Conservation (phyloP, 1,140 invertebrate genomes). For the Drosophila quadrilineata region DNA sequence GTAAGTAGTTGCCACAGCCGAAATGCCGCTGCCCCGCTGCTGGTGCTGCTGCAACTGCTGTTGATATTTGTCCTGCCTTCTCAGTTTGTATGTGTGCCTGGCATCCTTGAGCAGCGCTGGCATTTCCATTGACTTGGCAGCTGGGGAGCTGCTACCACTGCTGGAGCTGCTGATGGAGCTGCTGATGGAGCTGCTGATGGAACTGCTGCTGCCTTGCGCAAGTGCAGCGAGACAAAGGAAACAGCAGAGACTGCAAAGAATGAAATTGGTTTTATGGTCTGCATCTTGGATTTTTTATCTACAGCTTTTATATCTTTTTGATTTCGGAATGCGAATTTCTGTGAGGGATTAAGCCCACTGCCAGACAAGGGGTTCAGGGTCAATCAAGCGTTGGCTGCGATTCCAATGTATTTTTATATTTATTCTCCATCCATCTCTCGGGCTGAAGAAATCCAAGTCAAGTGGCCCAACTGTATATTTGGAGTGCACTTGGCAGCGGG, state of each 20-base stretch:
- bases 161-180: background rate
- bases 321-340: conserved; percentile 66
- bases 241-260: conserved; percentile 55
- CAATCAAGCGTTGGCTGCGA: conserved; percentile 31
- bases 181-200: background rate
- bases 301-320: conserved; percentile 54
- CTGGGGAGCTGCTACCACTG: conserved; percentile 8
- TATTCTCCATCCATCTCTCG: background rate
- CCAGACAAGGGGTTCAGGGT: conserved; percentile 55
- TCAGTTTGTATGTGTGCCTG: conserved; percentile 55
- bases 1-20: conserved; percentile 19
- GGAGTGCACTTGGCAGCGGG: conserved; percentile 1
- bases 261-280: conserved; percentile 51
- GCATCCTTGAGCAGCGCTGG: conserved; percentile 49
- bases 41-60: conserved; percentile 15
- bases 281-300: conserved; percentile 48
- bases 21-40: conserved; percentile 1
- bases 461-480: conserved; percentile 11
- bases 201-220: conserved; percentile 25
- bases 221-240: conserved; percentile 49
- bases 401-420: background rate
- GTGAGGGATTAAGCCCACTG: conserved; percentile 55
- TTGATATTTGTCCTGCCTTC: conserved; percentile 56
- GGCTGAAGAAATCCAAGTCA: conserved; percentile 21
- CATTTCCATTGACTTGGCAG: conserved; percentile 5